phyloP scores from a whole-genome alignment of 2,113 vertebrate genomes.

The Centrocercus urophasianus region DNA sequence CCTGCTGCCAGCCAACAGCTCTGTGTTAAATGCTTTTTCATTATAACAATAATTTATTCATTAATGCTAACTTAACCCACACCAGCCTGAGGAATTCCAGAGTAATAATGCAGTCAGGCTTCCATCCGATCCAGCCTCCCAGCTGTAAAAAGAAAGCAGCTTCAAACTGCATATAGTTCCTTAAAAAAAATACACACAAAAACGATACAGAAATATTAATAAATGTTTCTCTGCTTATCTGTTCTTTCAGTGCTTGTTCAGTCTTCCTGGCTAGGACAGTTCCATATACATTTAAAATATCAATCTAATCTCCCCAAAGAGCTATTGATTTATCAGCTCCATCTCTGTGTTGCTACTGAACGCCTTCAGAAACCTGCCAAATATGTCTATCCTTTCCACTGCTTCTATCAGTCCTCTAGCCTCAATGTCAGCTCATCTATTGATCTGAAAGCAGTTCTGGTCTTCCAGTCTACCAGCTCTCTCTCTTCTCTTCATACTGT shows the following conservation, averaged over 20 bases:
- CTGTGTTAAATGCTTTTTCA: background rate
- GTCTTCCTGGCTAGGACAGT: conserved; percentile 18
- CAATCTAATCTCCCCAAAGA: conserved; percentile 61
- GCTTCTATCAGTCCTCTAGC: conserved; percentile 49
- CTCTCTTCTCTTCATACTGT: background rate
- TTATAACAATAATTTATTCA: background rate
- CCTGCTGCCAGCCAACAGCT: background rate
- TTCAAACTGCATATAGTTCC: background rate
- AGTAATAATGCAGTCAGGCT: background rate
- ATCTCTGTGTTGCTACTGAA: conserved; percentile 40
- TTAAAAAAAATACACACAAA: background rate
- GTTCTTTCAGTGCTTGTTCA: conserved; percentile 13
- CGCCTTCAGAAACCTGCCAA: conserved; percentile 66
- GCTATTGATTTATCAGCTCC: conserved; percentile 69
- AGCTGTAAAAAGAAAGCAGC: background rate
- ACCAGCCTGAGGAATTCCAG: background rate
- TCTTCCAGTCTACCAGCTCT: conserved; percentile 57
- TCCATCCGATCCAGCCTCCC: background rate
- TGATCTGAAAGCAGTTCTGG: conserved; percentile 53
- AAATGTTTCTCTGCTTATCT: conserved; percentile 35
- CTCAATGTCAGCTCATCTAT: conserved; percentile 69
- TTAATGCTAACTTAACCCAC: background rate
- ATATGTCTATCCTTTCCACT: conserved; percentile 49
- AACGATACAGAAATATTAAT: conserved; percentile 25
- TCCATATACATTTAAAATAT: conserved; percentile 70